A percentile compares a stretch with the other conserved stretches of the same genome.
These are phyloP conservation scores for Dynastes grantii DNA, from an alignment of 2,888 invertebrate genomes.

Conservation along the genomic window DNA sequence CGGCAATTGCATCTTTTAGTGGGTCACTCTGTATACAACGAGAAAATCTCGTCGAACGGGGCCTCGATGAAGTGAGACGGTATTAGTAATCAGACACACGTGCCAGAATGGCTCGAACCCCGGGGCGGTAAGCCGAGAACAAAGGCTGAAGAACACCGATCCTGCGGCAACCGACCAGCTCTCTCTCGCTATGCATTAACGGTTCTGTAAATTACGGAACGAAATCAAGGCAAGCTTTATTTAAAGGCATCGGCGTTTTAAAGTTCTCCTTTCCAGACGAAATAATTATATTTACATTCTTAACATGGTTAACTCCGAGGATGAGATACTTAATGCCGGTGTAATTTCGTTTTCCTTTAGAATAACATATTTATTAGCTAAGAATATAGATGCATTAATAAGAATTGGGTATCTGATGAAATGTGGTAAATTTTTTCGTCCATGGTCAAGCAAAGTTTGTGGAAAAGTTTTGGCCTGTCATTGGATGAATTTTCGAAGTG, in stretches of 20 bases:
- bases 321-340: not conserved
- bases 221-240: conserved; percentile 35
- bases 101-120: conserved; percentile 39
- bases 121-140: conserved; percentile 47
- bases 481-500: too few species aligned
- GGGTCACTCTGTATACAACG: conserved; percentile 8
- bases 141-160: conserved; percentile 50
- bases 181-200: conserved; percentile 41
- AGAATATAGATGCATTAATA: not conserved
- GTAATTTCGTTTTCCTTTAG: not conserved
- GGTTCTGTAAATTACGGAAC: conserved; percentile 49
- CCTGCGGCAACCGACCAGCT: conserved; percentile 35
- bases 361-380: not conserved
- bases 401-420: not conserved
- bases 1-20: too few species aligned
- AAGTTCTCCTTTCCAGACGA: not conserved
- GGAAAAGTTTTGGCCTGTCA: not conserved
- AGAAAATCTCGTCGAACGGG: conserved; percentile 8
- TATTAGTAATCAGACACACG: conserved; percentile 49
- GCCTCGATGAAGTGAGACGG: conserved; percentile 19
- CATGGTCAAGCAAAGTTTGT: not conserved
- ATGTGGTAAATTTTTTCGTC: not conserved
- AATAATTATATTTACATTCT: conserved; percentile 8
- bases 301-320: not conserved
- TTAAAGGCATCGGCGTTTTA: conserved; percentile 37